Evolutionary conservation across 1,140 invertebrate genomes (phyloP).

Genomic region (Marisa cornuarietis): DNA sequence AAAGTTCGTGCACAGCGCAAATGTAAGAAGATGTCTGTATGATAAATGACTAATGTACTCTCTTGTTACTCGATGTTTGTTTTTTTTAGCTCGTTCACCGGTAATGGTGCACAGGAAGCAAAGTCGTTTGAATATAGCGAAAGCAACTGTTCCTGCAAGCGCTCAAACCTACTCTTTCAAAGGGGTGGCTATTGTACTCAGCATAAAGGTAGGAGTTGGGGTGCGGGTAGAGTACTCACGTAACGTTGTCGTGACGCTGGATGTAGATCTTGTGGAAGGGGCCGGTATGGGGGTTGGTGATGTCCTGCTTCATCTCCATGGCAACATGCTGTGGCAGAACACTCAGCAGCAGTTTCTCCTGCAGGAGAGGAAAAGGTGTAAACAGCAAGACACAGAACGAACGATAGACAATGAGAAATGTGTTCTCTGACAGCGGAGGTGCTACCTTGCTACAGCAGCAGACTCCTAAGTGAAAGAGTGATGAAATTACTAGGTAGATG

Average conservation of each 20-base stretch:
- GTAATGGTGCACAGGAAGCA: no score
- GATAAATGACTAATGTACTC: no score
- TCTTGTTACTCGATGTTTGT: no score
- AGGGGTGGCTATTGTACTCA: no score
- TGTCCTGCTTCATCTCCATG: conserved; percentile 95
- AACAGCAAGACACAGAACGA: not conserved
- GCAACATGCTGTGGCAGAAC: conserved; percentile 94
- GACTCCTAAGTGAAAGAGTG: not conserved
- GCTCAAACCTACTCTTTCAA: no score
- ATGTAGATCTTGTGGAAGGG: conserved; percentile 98
- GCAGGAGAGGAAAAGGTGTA: conserved; percentile 35
- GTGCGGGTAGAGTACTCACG: conserved; percentile 71
- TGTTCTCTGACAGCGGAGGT: not conserved
- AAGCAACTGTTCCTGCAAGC: no score
- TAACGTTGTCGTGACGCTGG: conserved; percentile 93
- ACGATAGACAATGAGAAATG: not conserved
- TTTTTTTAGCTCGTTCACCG: no score
- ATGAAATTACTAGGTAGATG: not conserved
- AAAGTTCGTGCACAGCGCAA: no score
- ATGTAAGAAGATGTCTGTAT: no score
- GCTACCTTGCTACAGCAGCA: not conserved
- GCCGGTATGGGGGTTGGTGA: conserved; percentile 86
- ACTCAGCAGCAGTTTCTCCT: conserved; percentile 90
- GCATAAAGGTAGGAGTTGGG: not conserved
- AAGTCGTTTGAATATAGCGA: no score